Percentiles rank a stretch among this genome's conserved stretches.
Evolutionary conservation across 2,113 vertebrate species (phyloP).

Genomic region (Cololabis saira): DNA sequence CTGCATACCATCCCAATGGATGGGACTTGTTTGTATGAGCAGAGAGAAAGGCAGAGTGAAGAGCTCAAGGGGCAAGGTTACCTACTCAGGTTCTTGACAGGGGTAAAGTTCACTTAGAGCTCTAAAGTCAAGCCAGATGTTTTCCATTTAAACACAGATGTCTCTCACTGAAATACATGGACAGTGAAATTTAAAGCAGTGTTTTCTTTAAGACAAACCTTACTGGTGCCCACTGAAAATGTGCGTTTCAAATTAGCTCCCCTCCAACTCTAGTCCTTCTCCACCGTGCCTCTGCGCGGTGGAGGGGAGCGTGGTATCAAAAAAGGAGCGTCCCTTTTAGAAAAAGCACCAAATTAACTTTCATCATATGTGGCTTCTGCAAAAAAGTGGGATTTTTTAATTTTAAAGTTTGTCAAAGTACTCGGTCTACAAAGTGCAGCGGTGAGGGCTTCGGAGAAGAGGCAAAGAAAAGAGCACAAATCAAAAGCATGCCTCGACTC

Average conservation of each 20-base stretch:
- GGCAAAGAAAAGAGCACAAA: slow-evolving; percentile 67
- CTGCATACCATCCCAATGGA: background rate
- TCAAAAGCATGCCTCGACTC: slow-evolving; percentile 66
- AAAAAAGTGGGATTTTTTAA: slow-evolving; percentile 34
- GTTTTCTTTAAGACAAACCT: slow-evolving; percentile 64
- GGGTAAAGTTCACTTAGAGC: slow-evolving; percentile 54
- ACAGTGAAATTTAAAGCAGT: slow-evolving; percentile 49
- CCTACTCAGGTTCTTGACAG: slow-evolving; percentile 39
- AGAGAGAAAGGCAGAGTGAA: background rate
- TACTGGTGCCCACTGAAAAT: slow-evolving; percentile 51
- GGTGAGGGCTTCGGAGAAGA: slow-evolving; percentile 42
- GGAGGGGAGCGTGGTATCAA: slow-evolving; percentile 29
- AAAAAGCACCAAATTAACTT: slow-evolving; percentile 59
- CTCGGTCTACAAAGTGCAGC: slow-evolving; percentile 46
- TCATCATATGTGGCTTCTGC: slow-evolving; percentile 46
- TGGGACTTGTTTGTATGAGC: slow-evolving; percentile 5
- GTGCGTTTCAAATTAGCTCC: slow-evolving; percentile 62
- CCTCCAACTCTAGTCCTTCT: background rate
- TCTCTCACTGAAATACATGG: slow-evolving; percentile 27
- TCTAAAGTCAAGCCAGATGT: slow-evolving; percentile 56
- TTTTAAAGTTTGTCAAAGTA: slow-evolving; percentile 38
- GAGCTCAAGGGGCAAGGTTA: slow-evolving; percentile 26
- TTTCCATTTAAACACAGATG: slow-evolving; percentile 49
- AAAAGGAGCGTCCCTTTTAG: slow-evolving; percentile 44
- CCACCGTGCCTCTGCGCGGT: slow-evolving; percentile 14